Evolutionary conservation across 2,797 vertebrate genomes (phyloP).

Genomic region (Eutrigla gurnardus): DNA sequence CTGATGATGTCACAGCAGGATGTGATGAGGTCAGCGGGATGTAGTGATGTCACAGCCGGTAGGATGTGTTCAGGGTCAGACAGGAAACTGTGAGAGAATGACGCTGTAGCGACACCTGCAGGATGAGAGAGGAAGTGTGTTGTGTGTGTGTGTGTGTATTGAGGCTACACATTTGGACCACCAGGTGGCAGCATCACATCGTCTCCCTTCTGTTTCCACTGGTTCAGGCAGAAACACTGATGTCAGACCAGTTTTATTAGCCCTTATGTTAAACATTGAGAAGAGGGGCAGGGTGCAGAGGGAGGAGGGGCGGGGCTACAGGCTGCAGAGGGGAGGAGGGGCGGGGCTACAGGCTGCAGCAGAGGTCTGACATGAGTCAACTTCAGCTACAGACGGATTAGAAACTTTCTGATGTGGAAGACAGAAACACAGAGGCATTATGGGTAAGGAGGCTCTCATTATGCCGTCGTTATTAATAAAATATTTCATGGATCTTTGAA

Average conservation of each 20-base stretch:
- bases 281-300: conserved; percentile 3
- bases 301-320: neutral
- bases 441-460: conserved; percentile 16
- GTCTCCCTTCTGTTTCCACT: no score
- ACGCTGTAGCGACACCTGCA: conserved; percentile 38
- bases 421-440: conserved; percentile 10
- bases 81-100: conserved; percentile 38
- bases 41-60: neutral
- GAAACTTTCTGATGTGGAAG: neutral
- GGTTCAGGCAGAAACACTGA: no score
- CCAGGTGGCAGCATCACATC: no score
- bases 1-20: conserved; percentile 26
- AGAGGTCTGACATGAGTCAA: neutral
- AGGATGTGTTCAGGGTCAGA: conserved; percentile 58
- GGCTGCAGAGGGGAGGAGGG: neutral
- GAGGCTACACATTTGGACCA: no score
- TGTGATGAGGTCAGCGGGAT: conserved; percentile 2
- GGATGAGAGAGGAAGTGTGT: neutral
- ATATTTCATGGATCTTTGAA: neutral
- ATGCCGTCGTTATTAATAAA: no score
- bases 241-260: no score
- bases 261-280: no score
- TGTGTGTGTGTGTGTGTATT: no score
- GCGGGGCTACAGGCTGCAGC: neutral
- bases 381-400: neutral